A percentile compares a stretch with the other conserved stretches of the same genome.
These are phyloP conservation scores for Caenorhabditis becei DNA, from an alignment of 2,888 invertebrate species.

Conservation along the genomic window DNA sequence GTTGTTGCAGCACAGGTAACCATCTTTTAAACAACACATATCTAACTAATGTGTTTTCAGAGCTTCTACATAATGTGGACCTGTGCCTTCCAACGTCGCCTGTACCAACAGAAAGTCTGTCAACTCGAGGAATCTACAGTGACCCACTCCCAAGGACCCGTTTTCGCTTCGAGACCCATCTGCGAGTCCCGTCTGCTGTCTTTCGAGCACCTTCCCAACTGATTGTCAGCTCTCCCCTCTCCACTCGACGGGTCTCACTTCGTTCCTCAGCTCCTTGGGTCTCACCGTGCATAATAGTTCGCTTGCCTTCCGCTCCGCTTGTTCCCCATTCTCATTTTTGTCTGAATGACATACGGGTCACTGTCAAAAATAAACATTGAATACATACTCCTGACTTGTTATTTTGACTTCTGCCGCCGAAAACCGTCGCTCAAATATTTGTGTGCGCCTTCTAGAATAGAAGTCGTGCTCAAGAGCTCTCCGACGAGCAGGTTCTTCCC, in stretches of 20 bases:
- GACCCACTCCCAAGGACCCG: conserved; percentile 34
- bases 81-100: conserved; percentile 40
- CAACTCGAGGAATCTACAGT: conserved; percentile 42
- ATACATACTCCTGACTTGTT: conserved; percentile 42
- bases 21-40: neutral
- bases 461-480: conserved; percentile 59
- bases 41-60: conserved; percentile 20
- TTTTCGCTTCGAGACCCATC: conserved; percentile 31
- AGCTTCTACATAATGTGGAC: conserved; percentile 49
- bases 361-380: conserved; percentile 43
- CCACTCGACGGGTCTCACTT: conserved; percentile 11
- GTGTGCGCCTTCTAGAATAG: conserved; percentile 44
- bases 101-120: conserved; percentile 46
- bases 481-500: conserved; percentile 39
- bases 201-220: conserved; percentile 35
- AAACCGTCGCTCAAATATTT: conserved; percentile 47
- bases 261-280: conserved; percentile 10
- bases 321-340: conserved; percentile 28
- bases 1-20: conserved; percentile 35
- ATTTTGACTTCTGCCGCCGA: conserved; percentile 48
- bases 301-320: conserved; percentile 28
- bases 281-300: conserved; percentile 11
- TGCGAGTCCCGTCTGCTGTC: conserved; percentile 31
- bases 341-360: conserved; percentile 40
- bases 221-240: neutral